phyloP scores from a whole-genome alignment of 2,888 invertebrate genomes.

The Colostygia pectinataria region DNA sequence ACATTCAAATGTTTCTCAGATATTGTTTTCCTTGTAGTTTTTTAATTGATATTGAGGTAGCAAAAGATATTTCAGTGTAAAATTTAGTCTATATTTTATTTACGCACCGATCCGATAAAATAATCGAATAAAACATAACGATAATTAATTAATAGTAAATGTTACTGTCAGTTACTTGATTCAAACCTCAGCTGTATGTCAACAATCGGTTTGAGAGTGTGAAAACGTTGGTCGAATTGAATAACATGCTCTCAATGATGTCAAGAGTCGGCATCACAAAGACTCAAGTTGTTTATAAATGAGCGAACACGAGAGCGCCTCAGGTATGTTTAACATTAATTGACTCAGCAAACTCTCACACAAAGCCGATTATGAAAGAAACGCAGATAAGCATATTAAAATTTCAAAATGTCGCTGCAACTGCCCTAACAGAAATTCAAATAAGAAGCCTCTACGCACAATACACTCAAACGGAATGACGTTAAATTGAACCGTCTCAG shows the following conservation, averaged over 20 bases:
- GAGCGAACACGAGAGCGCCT: conserved; percentile 13
- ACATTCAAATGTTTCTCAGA: no score
- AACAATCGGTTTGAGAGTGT: conserved; percentile 31
- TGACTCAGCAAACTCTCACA: conserved; percentile 32
- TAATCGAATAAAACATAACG: no score
- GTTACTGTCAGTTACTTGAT: neutral
- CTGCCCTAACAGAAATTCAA: conserved; percentile 44
- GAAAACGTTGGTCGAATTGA: conserved; percentile 32
- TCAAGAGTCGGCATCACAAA: conserved; percentile 32
- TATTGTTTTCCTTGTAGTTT: no score
- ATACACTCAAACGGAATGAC: conserved; percentile 19
- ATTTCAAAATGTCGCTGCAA: conserved; percentile 43
- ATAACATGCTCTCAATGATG: conserved; percentile 31
- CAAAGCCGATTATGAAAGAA: conserved; percentile 41
- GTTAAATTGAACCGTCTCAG: conserved; percentile 30
- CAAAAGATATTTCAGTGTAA: no score
- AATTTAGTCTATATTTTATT: no score
- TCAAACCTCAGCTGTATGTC: conserved; percentile 9
- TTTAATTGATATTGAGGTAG: no score
- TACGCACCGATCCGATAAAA: no score
- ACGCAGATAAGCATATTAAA: conserved; percentile 40
- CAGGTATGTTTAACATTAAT: conserved; percentile 34
- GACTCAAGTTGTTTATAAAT: conserved; percentile 28
- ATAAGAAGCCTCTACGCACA: conserved; percentile 34
- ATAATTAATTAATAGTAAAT: no score